Conservation (phyloP, 2,113 vertebrate species). For the Pelecanus crispus region DNA sequence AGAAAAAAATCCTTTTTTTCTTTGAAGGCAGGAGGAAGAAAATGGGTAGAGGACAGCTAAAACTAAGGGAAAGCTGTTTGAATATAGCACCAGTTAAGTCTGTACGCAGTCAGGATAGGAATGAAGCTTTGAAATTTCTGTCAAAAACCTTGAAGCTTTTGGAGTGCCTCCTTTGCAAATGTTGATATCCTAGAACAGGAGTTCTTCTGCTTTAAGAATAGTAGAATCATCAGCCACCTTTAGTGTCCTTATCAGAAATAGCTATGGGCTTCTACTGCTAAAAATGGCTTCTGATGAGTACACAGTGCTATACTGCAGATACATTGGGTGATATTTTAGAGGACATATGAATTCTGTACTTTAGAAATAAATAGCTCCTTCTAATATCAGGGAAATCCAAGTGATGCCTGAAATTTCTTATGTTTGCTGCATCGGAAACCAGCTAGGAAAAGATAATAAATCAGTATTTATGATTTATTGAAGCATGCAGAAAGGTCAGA, state of each 20-base stretch:
- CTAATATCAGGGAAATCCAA: not conserved
- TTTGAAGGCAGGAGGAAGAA: not conserved
- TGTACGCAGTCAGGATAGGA: not conserved
- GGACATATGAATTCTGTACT: not conserved
- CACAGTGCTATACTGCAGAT: not conserved
- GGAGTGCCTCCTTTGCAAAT: not conserved
- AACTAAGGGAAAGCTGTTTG: not conserved
- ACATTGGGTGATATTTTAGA: not conserved
- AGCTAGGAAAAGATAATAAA: not conserved
- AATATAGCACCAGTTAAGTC: not conserved
- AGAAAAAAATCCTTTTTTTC: not conserved
- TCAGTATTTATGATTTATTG: not conserved
- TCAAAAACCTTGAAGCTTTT: not conserved
- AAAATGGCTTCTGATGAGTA: not conserved
- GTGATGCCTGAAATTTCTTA: not conserved
- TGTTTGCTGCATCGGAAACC: rapidly evolving
- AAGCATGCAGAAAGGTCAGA: not conserved
- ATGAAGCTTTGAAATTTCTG: not conserved
- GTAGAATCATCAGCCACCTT: not conserved
- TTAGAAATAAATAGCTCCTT: not conserved
- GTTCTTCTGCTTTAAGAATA: not conserved
- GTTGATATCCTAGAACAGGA: not conserved
- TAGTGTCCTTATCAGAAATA: constrained; percentile 14
- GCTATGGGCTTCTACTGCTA: not conserved
- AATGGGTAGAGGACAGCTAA: not conserved